Conservation (phyloP, 2,113 vertebrate genomes). For the Onychostruthus taczanowskii region DNA sequence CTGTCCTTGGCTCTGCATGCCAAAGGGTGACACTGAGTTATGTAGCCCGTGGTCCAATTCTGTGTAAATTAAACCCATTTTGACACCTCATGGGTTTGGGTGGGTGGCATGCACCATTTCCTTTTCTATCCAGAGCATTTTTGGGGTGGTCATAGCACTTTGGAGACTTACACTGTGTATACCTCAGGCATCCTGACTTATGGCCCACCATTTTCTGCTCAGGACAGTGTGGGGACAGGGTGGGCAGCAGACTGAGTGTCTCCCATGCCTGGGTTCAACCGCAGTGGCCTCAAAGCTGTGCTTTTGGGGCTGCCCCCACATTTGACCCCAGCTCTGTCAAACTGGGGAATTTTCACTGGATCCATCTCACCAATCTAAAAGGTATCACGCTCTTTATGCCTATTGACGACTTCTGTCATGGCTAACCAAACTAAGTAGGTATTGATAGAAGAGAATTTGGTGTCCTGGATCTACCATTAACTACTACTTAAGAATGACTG, state of each 20-base stretch:
- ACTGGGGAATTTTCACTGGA: not conserved
- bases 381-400: not conserved
- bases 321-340: not conserved
- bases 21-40: not conserved
- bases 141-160: not conserved
- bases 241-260: not conserved
- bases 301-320: not conserved
- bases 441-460: not conserved
- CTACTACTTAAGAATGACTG: not conserved
- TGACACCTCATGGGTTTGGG: rapidly evolving
- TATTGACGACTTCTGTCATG: not conserved
- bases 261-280: not conserved
- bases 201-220: rapidly evolving
- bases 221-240: rapidly evolving
- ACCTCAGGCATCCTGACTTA: not conserved
- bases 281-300: rapidly evolving
- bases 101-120: not conserved
- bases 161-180: not conserved
- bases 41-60: not conserved
- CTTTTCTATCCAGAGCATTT: not conserved
- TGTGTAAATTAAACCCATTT: not conserved
- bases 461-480: not conserved
- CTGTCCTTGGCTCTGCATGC: not conserved
- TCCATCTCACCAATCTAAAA: not conserved
- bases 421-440: not conserved